These are phyloP conservation scores for Pantherophis guttatus DNA, from an alignment of 2,113 vertebrate species.

Conservation along the genomic window DNA sequence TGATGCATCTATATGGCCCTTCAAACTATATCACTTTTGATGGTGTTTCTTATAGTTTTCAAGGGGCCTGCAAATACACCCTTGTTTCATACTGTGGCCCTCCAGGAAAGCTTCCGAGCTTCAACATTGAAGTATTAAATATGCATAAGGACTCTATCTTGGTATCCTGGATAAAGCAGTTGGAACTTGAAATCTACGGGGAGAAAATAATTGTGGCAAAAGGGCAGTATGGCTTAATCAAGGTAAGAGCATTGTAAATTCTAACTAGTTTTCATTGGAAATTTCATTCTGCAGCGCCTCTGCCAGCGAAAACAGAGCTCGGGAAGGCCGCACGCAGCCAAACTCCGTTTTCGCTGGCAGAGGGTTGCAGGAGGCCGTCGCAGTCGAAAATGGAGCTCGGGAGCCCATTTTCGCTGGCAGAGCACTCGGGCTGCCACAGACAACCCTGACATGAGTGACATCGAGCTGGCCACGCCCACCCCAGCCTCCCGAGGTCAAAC, in stretches of 20 bases:
- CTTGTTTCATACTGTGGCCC: conserved; percentile 53
- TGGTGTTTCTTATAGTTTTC: conserved; percentile 52
- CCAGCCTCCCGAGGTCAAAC: no score
- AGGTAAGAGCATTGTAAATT: conserved; percentile 32
- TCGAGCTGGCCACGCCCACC: no score
- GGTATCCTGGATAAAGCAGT: conserved; percentile 29
- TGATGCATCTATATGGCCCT: conserved; percentile 51
- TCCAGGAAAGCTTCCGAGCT: conserved; percentile 40
- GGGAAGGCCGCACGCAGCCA: no score
- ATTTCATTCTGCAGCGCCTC: no score
- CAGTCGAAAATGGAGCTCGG: no score
- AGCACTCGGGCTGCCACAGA: no score
- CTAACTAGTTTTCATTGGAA: no score
- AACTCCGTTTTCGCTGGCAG: no score
- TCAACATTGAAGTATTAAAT: conserved; percentile 54
- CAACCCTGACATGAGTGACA: no score
- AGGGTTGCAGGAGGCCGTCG: no score
- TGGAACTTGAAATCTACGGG: conserved; percentile 62
- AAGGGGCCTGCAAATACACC: conserved; percentile 55
- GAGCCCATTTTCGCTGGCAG: no score
- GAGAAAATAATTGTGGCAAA: conserved; percentile 49
- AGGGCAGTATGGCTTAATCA: conserved; percentile 20
- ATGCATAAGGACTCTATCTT: neutral
- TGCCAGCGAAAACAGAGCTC: no score
- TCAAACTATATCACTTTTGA: conserved; percentile 64